A percentile compares a stretch with the other conserved stretches of the same genome.
Evolutionary conservation across 1,140 invertebrate species (phyloP).

Genomic region (Zeugodacus cucurbitae): DNA sequence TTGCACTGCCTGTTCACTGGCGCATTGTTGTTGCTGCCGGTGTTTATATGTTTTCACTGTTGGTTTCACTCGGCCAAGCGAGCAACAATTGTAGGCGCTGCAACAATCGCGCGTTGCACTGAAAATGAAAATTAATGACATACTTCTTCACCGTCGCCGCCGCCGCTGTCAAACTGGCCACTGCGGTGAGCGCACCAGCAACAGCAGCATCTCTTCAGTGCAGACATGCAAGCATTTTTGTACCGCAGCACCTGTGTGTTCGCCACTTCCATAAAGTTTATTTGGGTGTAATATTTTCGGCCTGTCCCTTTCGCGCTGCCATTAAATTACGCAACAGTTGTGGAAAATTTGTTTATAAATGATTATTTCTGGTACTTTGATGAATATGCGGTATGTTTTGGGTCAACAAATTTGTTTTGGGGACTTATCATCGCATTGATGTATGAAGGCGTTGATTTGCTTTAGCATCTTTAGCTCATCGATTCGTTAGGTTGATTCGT

Average conservation of each 20-base stretch:
- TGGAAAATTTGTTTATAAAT: neutral
- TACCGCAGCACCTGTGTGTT: neutral
- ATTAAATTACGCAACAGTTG: neutral
- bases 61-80: neutral
- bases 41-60: neutral
- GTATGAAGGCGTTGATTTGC: neutral
- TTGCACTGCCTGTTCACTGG: neutral
- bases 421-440: neutral
- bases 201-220: neutral
- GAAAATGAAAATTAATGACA: conserved; percentile 28
- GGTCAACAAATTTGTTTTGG: neutral
- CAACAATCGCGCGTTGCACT: neutral
- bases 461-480: neutral
- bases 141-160: neutral
- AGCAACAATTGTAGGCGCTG: neutral
- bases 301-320: neutral
- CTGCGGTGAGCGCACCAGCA: neutral
- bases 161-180: neutral
- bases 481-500: neutral
- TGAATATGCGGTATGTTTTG: neutral
- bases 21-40: neutral
- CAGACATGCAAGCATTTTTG: neutral
- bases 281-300: neutral
- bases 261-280: neutral
- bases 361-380: neutral